These are phyloP conservation scores for Cyanoliseus patagonus DNA, from an alignment of 2,113 vertebrate species.

Conservation along the genomic window DNA sequence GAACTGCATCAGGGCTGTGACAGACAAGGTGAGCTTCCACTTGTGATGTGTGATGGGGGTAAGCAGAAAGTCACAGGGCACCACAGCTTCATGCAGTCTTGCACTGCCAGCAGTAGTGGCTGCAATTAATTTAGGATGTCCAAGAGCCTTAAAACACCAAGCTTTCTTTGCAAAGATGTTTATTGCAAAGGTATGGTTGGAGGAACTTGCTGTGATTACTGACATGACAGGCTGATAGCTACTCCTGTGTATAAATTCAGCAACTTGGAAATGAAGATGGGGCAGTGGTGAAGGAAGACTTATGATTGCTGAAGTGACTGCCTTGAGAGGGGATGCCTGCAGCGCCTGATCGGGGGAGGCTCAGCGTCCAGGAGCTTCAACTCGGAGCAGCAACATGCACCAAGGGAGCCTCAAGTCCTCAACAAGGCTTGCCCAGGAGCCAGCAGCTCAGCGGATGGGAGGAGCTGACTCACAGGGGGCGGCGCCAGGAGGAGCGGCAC, in stretches of 20 bases:
- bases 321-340: too few species aligned
- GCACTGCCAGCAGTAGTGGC: background rate
- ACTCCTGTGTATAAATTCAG: constrained; percentile 24
- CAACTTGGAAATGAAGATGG: constrained; percentile 37
- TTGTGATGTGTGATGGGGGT: background rate
- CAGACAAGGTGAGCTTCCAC: background rate
- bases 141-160: background rate
- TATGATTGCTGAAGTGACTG: background rate
- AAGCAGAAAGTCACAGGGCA: background rate
- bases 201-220: constrained; percentile 43
- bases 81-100: background rate
- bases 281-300: background rate
- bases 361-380: too few species aligned
- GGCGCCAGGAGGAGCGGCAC: too few species aligned
- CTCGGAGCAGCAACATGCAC: too few species aligned
- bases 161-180: constrained; percentile 17
- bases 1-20: background rate
- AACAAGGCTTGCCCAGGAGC: too few species aligned
- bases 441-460: too few species aligned
- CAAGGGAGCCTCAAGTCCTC: too few species aligned
- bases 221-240: background rate
- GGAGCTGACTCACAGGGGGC: too few species aligned
- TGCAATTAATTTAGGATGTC: constrained; percentile 48
- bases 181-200: background rate
- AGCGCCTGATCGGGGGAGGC: too few species aligned